A percentile compares a stretch with the other conserved stretches of the same genome.
phyloP scores from a whole-genome alignment of 2,797 vertebrate genomes.

The Hemitrygon akajei region DNA sequence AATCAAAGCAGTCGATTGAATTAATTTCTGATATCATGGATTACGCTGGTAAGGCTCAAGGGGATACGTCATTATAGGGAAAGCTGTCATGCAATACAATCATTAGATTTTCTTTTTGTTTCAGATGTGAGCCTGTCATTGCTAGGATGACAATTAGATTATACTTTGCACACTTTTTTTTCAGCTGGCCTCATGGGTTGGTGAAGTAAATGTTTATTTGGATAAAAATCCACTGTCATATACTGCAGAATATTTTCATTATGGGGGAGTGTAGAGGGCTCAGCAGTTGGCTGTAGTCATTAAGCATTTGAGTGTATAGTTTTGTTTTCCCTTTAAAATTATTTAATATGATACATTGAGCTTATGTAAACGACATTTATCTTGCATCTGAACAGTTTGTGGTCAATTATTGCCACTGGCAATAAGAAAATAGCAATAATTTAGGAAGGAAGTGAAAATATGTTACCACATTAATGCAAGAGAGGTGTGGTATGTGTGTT shows the following conservation, averaged over 20 bases:
- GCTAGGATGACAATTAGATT: not conserved
- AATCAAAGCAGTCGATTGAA: constrained; percentile 22
- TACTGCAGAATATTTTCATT: not conserved
- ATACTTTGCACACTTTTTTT: constrained; percentile 1
- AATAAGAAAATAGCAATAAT: not conserved
- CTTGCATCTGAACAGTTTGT: not conserved
- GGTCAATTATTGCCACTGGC: not conserved
- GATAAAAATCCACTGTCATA: not conserved
- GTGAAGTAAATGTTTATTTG: not conserved
- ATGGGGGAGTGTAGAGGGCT: not conserved
- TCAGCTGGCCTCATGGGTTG: not conserved
- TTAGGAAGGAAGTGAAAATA: not conserved
- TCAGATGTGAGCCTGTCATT: not conserved
- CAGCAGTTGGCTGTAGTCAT: not conserved
- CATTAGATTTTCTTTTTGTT: constrained; percentile 23
- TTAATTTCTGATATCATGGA: constrained; percentile 30
- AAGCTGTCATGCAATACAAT: constrained; percentile 26
- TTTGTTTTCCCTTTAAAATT: not conserved
- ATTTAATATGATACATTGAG: not conserved
- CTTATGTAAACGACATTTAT: not conserved
- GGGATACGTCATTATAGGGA: constrained; percentile 33
- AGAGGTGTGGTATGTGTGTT: too few species aligned
- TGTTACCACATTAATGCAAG: not conserved
- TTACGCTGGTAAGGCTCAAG: not conserved
- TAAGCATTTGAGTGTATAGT: not conserved